Percentiles rank a stretch among this genome's conserved stretches.
phyloP scores from a whole-genome alignment of 2,888 invertebrate genomes.

The Ectemnius lituratus region DNA sequence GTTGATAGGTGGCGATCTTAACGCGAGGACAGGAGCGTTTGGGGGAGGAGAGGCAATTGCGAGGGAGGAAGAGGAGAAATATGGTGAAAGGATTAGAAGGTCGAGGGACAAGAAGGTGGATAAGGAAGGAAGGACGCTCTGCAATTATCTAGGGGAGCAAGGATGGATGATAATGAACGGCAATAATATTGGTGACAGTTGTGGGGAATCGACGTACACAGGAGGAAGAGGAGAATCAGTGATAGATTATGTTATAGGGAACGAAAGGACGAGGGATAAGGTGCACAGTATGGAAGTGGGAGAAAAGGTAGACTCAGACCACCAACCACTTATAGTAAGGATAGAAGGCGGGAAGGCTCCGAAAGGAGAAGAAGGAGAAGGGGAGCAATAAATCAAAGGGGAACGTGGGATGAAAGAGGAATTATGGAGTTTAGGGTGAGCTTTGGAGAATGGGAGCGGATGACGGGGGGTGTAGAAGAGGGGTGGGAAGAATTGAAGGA shows the following conservation, averaged over 20 bases:
- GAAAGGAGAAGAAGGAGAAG: background rate
- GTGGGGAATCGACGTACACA: too few species aligned
- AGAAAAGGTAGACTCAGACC: conserved; percentile 31
- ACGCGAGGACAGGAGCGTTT: conserved; percentile 28
- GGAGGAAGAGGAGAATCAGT: conserved; percentile 20
- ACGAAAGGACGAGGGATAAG: conserved; percentile 3
- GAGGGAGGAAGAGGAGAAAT: background rate
- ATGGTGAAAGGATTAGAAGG: background rate
- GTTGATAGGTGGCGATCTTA: conserved; percentile 27
- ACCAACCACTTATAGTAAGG: conserved; percentile 17
- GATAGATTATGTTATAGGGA: conserved; percentile 34
- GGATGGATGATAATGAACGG: conserved; percentile 40
- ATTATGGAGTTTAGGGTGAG: too few species aligned
- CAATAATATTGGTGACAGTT: background rate
- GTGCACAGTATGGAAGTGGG: conserved; percentile 7
- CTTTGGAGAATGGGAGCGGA: too few species aligned
- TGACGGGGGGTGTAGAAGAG: background rate
- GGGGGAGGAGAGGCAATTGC: conserved; percentile 11
- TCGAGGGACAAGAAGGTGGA: conserved; percentile 2
- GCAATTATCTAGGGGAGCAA: conserved; percentile 30
- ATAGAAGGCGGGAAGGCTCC: background rate
- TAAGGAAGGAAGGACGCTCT: conserved; percentile 29
- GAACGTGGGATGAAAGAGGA: too few species aligned
- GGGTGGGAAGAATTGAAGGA: conserved; percentile 4
- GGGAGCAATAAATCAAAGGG: too few species aligned